Evolutionary conservation across 2,888 invertebrate species (phyloP), one percentile per base, ranked within the genome.

Genomic region (Barypeithes pellucidus): DNA sequence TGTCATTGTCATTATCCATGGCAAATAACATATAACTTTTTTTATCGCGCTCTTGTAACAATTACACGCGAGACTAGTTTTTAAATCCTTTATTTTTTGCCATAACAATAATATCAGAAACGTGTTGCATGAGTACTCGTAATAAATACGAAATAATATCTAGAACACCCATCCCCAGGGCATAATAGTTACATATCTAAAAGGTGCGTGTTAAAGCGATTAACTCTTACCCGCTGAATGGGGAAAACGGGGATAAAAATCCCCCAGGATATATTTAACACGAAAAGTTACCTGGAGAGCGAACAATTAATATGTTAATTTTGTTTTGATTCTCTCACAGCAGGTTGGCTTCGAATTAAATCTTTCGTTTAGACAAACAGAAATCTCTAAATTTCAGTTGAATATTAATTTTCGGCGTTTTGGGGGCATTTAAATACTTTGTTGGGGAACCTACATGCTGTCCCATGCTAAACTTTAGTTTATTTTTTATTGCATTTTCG

Each of bases 261-360:
- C 69, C 69, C 69, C 39, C 39, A 52, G 69, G 69, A 69, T 62
- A 52, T 52, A 69, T 69, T 62, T 52, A 62, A 62, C 69, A 69
- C 69, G 69, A 45, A 69, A 69, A 62, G 47, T 69, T 52, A 62
- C 52, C 52, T 36, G 69, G 61, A 62, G 54, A 39, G 71, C 16
- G 71, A 65, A 65, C 71, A 71, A 71, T 71, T 71, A 71, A 71
- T 66, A 71, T 71, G 70, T 54, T 63, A 70, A 70, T 70, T 62
- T 63, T 63, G 70, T 70, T 70, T 62, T 70, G 70, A 70, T 70
- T 70, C 63, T 47, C 68, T 67, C 65, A n/a, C 65, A 36, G 24
- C 47, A 65, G 65, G 65, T 65, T 47, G 29, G 47, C 65, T 33
- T 29, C 47, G 22, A 65, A 65, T 52, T 52, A 52, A 52, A 52